Evolutionary conservation across 2,888 invertebrate species (phyloP), one percentile per base, ranked within the genome.

Genomic region (Scaptomyza caliginosa): DNA sequence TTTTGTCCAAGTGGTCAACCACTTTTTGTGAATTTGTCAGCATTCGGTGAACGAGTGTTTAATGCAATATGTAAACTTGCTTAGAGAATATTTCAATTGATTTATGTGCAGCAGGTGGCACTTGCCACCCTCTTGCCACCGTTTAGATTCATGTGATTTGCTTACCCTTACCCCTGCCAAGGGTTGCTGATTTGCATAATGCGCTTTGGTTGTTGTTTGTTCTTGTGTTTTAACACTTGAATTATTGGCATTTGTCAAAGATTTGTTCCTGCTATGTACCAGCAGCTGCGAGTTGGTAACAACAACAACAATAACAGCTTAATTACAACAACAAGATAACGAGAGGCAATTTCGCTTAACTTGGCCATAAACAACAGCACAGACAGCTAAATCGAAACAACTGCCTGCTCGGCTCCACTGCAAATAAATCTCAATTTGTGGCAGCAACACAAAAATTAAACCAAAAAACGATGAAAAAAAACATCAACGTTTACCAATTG

Each of bases 311-410:
- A 71, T 51, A 54, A 83, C 71, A 74, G 81, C 86, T 81, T 81
- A 86, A 81, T 81, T 86, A 83, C 80, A 81, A 83, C 86, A 86
- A 83, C 80, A 77, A 64, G 58, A 67, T 59, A 60, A 60, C 80
- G 66, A 83, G 56, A 65, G 86, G 68, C 81, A 80, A 86, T 83
- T 77, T 77, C 84, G 81, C 56, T 81, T 74, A 81, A 80, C 78
- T 80, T 80, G 77, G 81, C 60, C 71, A 81, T 83, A 87, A 87
- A 81, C 67, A 51, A 81, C 68, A 34, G 50, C 38, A 54, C 67
- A 49, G 48, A 60, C 60, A 60, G 46, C 57, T 7, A 32, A 28
- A 10, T 6, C 39, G 54, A 43, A 50, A 46, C 26, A 59, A 48
- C 49, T 50, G 43, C 28, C 51, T 52, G 19, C 50, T 28, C 38